phyloP scores from a whole-genome alignment of 2,888 invertebrate genomes.

The Cistogaster globosa region DNA sequence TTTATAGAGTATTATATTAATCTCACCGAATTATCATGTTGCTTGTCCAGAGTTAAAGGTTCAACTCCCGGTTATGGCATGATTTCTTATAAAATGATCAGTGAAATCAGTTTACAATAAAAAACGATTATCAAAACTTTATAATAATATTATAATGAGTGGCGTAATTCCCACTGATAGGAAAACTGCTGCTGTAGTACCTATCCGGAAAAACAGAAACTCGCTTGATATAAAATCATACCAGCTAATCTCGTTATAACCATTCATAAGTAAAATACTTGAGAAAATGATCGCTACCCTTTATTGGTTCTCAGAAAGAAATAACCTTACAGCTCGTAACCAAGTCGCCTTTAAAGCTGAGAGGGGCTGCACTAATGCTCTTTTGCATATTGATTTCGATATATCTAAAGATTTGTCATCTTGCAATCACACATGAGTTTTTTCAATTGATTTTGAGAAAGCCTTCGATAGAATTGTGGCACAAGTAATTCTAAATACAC shows the following conservation, averaged over 20 bases:
- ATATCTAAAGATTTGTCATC: not conserved
- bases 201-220: not conserved
- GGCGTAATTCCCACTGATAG: not conserved
- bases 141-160: not conserved
- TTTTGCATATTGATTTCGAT: slow-evolving; percentile 21
- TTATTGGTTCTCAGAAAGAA: slow-evolving; percentile 21
- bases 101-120: not conserved
- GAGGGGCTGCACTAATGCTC: slow-evolving; percentile 28
- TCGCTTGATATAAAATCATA: no score
- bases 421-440: not conserved
- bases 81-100: not conserved
- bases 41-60: no score
- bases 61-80: no score
- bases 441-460: not conserved
- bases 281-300: not conserved
- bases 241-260: slow-evolving; percentile 13
- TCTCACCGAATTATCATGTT: no score
- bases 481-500: not conserved
- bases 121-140: not conserved
- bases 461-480: not conserved
- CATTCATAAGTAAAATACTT: slow-evolving; percentile 28
- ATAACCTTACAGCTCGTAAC: not conserved
- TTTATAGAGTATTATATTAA: no score
- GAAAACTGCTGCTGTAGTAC: not conserved
- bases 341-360: slow-evolving; percentile 40